Base-by-base conservation (phyloP, 2,888 invertebrate species). In the Drosophila helvetica region DNA sequence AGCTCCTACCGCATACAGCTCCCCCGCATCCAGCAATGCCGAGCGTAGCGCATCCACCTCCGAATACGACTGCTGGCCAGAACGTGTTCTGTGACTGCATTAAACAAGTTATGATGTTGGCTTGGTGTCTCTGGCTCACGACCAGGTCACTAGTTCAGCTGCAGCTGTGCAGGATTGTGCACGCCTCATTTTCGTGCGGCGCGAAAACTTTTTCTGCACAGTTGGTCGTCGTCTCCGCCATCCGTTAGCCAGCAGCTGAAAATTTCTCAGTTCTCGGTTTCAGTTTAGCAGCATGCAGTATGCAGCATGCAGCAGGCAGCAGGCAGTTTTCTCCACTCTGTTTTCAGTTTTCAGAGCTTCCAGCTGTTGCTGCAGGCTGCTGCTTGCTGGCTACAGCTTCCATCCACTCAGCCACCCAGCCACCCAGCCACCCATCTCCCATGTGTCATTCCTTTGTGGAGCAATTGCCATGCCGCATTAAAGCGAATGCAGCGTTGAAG, bases 111-210 rank as follows among this genome's bases (percentile, higher is more conserved):
- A 86, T 87, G 75, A 82, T 78, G 72, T 55, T 71, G 70, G 69
- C 42, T 48, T 65, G 58, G 57, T 65, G 65, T 67, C 75, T 73
- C 62, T 68, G 77, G 82, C 89, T 90, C 90, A 90, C 89, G 90
- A 90, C 82, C 90, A 82, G 90, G 90, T 90, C 90, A 90, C 81
- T 90, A 83, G 90, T 89, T 90, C 90, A 90, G 78, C 64, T 86
- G 80, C 86, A 79, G 79, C 74, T 80, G 77, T 66, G 69, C 65
- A 82, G 72, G 65, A 69, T 75, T 45, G 65, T 79, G 78, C 80
- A 77, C 80, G 80, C 78, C 79, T 75, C 66, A 74, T 77, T 84
- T 84, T 88, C 88, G 79, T 88, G 88, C 86, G 83, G 74, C 77
- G 86, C 83, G 84, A 86, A 82, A 73, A 72, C 47, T 71, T 77